Percentiles rank a stretch among this genome's conserved stretches.
Conservation (phyloP, 2,888 invertebrate genomes). For the Rhorus exstirpatorius region DNA sequence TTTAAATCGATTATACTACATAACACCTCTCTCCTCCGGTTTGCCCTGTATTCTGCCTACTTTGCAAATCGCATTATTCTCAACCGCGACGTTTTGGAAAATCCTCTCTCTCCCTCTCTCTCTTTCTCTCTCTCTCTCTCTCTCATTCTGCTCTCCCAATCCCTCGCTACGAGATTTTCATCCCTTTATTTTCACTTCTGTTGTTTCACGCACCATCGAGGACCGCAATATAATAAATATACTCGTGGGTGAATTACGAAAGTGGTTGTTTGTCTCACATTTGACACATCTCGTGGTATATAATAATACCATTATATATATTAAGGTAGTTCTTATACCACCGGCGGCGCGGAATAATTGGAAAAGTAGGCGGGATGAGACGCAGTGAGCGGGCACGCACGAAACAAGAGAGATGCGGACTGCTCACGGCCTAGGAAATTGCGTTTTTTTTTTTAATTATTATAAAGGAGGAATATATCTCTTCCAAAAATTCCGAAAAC, state of each 20-base stretch:
- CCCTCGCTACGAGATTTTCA: not conserved
- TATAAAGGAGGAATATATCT: no score
- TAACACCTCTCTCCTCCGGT: not conserved
- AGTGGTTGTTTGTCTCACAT: slow-evolving; percentile 12
- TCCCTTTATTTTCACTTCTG: slow-evolving; percentile 22
- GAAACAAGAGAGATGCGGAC: no score
- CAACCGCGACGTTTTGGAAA: slow-evolving; percentile 46
- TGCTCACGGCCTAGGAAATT: no score
- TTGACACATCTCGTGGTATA: not conserved
- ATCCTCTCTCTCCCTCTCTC: slow-evolving; percentile 39
- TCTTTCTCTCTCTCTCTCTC: no score
- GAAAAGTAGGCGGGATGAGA: no score
- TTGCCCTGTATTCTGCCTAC: slow-evolving; percentile 45
- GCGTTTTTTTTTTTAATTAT: no score
- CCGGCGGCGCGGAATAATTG: no score
- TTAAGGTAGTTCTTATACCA: not conserved
- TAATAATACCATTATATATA: slow-evolving; percentile 1
- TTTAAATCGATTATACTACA: slow-evolving; percentile 57
- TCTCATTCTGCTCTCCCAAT: slow-evolving; percentile 39
- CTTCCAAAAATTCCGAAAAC: no score
- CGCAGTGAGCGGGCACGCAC: no score
- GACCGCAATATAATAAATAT: slow-evolving; percentile 27
- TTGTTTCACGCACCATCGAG: slow-evolving; percentile 9
- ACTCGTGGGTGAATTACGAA: slow-evolving; percentile 16
- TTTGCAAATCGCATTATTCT: slow-evolving; percentile 60